Base-by-base conservation (phyloP, 2,888 invertebrate genomes). In the Melieria omissa region DNA sequence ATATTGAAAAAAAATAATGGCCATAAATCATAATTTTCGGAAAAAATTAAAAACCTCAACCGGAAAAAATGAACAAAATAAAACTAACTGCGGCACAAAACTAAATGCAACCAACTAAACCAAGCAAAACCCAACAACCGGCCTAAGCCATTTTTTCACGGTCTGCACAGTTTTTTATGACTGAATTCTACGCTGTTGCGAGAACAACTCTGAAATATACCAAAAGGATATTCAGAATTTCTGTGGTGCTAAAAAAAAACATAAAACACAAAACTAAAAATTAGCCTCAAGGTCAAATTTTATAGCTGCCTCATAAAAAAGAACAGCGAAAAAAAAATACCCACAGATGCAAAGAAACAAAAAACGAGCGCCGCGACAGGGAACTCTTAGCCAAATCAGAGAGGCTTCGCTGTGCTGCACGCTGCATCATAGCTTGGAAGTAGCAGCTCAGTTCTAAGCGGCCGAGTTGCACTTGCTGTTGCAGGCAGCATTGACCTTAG, bases 1-100 rank as follows among this genome's bases (percentile, higher is more conserved):
- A 42, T 9, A 57, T 60, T 4, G 41, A 16, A 46, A 64, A 68
- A 70, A 84, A 85, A 83, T 82, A 83, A 82, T 84, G 80, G 77
- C 77, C 82, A 78, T 86, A 85, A 85, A 86, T 85, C 84, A 85
- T 82, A 82, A 79, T 80, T 83, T 83, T 76, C 79, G 78, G 76
- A 80, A 78, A 78, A 76, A 74, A 75, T 71, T 72, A 71, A 76
- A 69, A 75, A 71, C 57, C 52, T 72, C 76, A 29, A 29, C 29
- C 29, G 29, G 29, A 29, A 29, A 29, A 29, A 29, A 29, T 29
- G 29, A 29, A 29, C 29, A 29, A 29, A 29, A 29, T 71, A 75
- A 54, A 49, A 57, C 9, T 61, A 61, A 16, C 46, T 55, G 55
- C 14, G 65, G 58, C 69, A 46, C 6, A 45, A 63, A n/a, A 52